Evolutionary conservation across 2,113 vertebrate species (phyloP), one percentile per base, ranked within the genome.

Genomic region (Tragelaphus buxtoni): DNA sequence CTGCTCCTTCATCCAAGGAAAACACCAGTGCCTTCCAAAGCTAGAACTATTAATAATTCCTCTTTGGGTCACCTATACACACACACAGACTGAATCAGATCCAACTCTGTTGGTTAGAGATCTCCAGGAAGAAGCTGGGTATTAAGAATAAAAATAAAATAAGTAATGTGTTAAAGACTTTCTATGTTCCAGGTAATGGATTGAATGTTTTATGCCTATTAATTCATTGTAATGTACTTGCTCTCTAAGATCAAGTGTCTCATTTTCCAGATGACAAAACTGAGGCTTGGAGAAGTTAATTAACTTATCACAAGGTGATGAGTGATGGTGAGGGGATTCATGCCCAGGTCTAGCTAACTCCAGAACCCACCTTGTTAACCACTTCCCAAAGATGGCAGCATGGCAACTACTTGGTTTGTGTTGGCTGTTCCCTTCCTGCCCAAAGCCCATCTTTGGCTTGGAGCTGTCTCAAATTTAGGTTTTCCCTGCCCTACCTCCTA

Each of bases 81-180:
- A 2, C 86, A 45, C 17, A 4, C 30, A 47, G 42, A 53, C 3
- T 74, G 89, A 95, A 79, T 85, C 56, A 13, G 8, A 9, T n/a
- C 35, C 9, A 28, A 18, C 22, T 86, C n/a, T 60, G 39, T 82
- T 55, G 47, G 8, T 47, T 47, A 7, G 20, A 88, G 84, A 56
- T 88, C 61, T 47, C 6, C 53, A 35, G 49, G 56, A 93, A 47
- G 51, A 47, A 72, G 49, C 56, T 61, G 14, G 85, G 56, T 89
- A 74, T 55, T 82, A 47, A 85, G 53, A 76, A 90, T 92, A 69
- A 83, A 89, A 89, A 79, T 69, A 82, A 92, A 61, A 45, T 61
- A 47, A 42, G 39, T 79, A 72, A 51, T 9, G 30, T 80, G 77
- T 87, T 83, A 63, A 61, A n/a, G 53, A 30, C 24, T 53, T 88